Percentiles rank a stretch among this genome's conserved stretches.
phyloP scores from a whole-genome alignment of 2,888 invertebrate genomes.

The Tipula helvola region DNA sequence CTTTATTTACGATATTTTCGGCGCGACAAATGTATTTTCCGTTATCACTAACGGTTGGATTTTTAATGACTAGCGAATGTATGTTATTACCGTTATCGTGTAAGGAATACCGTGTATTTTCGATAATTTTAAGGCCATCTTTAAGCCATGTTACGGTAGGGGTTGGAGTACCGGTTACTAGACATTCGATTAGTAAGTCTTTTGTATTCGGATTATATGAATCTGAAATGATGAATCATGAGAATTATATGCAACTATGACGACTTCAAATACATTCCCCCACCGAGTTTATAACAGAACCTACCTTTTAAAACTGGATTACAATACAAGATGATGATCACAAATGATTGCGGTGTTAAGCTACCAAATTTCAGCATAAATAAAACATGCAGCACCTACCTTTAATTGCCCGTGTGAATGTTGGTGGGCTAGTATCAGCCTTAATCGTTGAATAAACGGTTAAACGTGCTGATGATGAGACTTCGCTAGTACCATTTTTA shows the following conservation, averaged over 20 bases:
- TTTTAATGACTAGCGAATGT: slow-evolving; percentile 50
- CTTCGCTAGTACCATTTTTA: slow-evolving; percentile 57
- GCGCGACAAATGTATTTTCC: slow-evolving; percentile 67
- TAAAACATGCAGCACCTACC: slow-evolving; percentile 38
- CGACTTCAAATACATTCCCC: not conserved
- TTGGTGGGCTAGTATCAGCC: slow-evolving; percentile 52
- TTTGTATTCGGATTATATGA: slow-evolving; percentile 55
- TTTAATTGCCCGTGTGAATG: slow-evolving; percentile 61
- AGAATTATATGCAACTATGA: not conserved
- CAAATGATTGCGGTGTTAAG: not conserved
- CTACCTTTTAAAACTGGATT: not conserved
- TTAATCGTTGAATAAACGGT: slow-evolving; percentile 57
- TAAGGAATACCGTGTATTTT: slow-evolving; percentile 44
- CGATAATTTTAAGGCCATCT: slow-evolving; percentile 43
- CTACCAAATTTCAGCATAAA: not conserved
- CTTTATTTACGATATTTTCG: slow-evolving; percentile 46
- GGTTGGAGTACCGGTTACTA: slow-evolving; percentile 59
- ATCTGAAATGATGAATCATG: slow-evolving; percentile 35
- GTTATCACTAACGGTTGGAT: slow-evolving; percentile 50
- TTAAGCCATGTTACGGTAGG: slow-evolving; percentile 63
- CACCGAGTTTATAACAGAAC: not conserved
- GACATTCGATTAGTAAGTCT: slow-evolving; percentile 62
- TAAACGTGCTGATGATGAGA: slow-evolving; percentile 52
- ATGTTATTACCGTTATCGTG: slow-evolving; percentile 54
- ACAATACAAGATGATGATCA: not conserved